A percentile compares a stretch with the other conserved stretches of the same genome.
Conservation (phyloP, 1,140 invertebrate species). For the Aplysia californica region DNA sequence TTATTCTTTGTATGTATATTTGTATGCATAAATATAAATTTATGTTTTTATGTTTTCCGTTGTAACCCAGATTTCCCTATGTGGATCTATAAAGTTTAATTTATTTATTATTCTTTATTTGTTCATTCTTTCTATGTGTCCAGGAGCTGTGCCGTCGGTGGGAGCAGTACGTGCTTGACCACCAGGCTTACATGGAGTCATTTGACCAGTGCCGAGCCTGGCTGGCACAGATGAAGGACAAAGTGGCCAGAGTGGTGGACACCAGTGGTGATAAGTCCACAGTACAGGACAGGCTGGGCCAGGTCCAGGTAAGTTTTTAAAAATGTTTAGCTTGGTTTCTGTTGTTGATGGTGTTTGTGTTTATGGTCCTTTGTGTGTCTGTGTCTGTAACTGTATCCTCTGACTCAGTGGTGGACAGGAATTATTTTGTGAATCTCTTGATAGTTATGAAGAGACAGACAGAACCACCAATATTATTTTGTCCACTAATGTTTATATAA, state of each 20-base stretch:
- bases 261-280: constrained; percentile 57
- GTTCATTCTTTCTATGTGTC: no score
- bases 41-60: no score
- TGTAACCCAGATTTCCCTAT: no score
- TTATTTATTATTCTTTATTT: no score
- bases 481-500: no score
- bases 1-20: no score
- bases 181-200: constrained; percentile 88
- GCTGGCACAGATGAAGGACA: constrained; percentile 86
- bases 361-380: background rate
- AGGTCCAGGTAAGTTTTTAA: constrained; percentile 55
- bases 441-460: no score
- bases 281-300: constrained; percentile 50
- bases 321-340: no score
- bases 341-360: no score
- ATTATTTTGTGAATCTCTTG: background rate
- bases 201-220: constrained; percentile 83
- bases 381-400: background rate
- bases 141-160: constrained; percentile 86
- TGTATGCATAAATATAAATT: no score
- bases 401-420: background rate
- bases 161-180: constrained; percentile 90
- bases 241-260: constrained; percentile 80
- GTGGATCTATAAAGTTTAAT: no score
- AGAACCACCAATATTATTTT: no score